These are phyloP conservation scores for Halictus rubicundus DNA, from an alignment of 1,140 invertebrate genomes.

Conservation along the genomic window DNA sequence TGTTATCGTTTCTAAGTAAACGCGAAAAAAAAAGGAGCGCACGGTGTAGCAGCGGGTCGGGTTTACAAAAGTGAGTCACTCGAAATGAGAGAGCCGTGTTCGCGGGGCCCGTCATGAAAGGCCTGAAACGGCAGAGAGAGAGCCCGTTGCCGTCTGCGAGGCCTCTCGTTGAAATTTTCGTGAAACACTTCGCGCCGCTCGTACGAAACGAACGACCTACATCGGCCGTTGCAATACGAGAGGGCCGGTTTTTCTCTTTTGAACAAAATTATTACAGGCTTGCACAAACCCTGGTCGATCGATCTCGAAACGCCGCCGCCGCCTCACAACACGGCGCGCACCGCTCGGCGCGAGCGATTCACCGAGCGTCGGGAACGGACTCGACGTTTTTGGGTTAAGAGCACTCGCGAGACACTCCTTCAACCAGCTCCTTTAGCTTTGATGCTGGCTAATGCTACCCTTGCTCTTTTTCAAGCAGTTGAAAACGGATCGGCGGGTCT, in stretches of 20 bases:
- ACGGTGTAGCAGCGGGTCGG: conserved; percentile 1
- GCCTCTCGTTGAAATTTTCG: conserved; percentile 10
- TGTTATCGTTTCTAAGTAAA: conserved; percentile 57
- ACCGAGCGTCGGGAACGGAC: conserved; percentile 20
- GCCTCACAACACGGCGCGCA: too few species aligned
- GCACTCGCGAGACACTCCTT: conserved; percentile 22
- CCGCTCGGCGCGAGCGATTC: conserved; percentile 9
- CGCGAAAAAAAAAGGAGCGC: conserved; percentile 3
- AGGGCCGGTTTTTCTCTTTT: neutral
- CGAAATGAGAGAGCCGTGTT: conserved; percentile 46
- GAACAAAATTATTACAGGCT: neutral
- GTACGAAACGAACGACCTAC: conserved; percentile 19
- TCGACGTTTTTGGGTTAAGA: conserved; percentile 45
- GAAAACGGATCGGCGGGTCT: conserved; percentile 26
- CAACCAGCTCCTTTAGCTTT: conserved; percentile 23
- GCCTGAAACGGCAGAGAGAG: conserved; percentile 21
- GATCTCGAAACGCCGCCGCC: neutral
- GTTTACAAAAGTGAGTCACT: conserved; percentile 59
- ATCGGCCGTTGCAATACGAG: conserved; percentile 14
- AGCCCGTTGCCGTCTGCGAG: neutral
- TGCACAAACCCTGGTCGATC: neutral
- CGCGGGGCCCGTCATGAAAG: conserved; percentile 5
- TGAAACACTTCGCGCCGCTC: conserved; percentile 13
- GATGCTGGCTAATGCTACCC: neutral
- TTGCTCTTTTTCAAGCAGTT: conserved; percentile 40